Conservation (phyloP, 92 coral and sea anemone genomes). For the Blastomussa wellsi region DNA sequence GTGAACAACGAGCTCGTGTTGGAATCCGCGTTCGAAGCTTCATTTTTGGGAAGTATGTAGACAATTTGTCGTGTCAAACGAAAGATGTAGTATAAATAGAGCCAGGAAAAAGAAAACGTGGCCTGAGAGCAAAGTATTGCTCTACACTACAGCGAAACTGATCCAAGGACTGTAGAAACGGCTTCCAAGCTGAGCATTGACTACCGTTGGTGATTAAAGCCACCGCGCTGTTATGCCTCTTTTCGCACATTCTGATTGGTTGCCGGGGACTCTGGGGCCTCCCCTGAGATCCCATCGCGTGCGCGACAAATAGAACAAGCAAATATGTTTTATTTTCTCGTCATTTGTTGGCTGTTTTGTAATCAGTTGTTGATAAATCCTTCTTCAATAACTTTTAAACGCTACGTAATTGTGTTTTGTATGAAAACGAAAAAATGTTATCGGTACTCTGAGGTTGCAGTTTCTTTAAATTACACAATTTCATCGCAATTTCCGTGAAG, state of each 20-base stretch:
- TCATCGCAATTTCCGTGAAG: rapidly evolving
- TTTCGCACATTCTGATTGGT: constrained; percentile 67
- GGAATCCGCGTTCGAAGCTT: constrained; percentile 76
- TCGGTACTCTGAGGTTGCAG: background rate
- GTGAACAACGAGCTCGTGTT: constrained; percentile 69
- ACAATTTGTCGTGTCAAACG: background rate
- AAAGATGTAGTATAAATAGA: background rate
- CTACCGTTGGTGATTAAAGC: constrained; percentile 58
- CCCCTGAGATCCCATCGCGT: constrained; percentile 74
- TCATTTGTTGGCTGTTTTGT: background rate
- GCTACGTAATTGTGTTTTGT: background rate
- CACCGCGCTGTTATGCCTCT: constrained; percentile 55
- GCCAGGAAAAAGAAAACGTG: background rate
- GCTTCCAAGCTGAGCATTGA: constrained; percentile 11
- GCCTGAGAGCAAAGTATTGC: constrained; percentile 5
- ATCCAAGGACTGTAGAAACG: background rate
- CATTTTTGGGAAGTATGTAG: constrained; percentile 42
- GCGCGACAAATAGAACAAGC: background rate
- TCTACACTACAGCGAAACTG: background rate
- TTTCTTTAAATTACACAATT: background rate
- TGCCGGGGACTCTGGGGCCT: constrained; percentile 80
- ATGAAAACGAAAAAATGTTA: background rate
- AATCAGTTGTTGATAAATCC: background rate
- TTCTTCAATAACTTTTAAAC: too few relatives aligned
- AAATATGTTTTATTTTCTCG: background rate